Conservation (phyloP, 2,113 vertebrate species). For the Hylia prasina region DNA sequence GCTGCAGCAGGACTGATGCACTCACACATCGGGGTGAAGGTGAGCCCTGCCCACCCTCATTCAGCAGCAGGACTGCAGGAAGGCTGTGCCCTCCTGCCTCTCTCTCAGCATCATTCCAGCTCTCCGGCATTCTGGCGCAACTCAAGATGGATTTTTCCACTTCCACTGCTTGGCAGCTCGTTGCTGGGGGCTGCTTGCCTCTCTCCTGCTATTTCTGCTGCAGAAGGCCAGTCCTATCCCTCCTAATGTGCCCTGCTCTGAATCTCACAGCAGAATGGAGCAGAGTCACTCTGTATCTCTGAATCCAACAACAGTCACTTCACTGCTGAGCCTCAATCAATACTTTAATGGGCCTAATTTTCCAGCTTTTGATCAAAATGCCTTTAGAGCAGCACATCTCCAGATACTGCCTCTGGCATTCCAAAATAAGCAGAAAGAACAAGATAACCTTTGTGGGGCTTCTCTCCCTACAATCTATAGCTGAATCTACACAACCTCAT, state of each 20-base stretch:
- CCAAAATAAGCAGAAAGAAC: neutral
- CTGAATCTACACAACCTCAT: neutral
- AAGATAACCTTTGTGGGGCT: neutral
- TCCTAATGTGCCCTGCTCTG: neutral
- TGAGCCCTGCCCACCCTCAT: rapidly evolving
- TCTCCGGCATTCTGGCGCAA: neutral
- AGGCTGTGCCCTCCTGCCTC: neutral
- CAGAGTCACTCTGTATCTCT: neutral
- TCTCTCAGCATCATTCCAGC: neutral
- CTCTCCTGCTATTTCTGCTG: neutral
- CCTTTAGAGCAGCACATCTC: neutral
- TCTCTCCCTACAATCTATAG: neutral
- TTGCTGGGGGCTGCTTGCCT: neutral
- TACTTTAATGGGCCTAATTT: neutral
- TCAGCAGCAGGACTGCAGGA: rapidly evolving
- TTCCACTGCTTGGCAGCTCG: neutral
- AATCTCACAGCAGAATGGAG: neutral
- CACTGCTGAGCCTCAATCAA: neutral
- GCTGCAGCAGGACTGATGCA: rapidly evolving
- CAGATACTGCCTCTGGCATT: neutral
- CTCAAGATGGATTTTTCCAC: neutral
- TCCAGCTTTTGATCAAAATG: constrained; percentile 17
- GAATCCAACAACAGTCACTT: neutral
- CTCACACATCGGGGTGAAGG: rapidly evolving
- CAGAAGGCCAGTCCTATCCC: neutral